A percentile compares a stretch with the other conserved stretches of the same genome.
Conservation (phyloP, 2,888 invertebrate species). For the Eulithis prunata region DNA sequence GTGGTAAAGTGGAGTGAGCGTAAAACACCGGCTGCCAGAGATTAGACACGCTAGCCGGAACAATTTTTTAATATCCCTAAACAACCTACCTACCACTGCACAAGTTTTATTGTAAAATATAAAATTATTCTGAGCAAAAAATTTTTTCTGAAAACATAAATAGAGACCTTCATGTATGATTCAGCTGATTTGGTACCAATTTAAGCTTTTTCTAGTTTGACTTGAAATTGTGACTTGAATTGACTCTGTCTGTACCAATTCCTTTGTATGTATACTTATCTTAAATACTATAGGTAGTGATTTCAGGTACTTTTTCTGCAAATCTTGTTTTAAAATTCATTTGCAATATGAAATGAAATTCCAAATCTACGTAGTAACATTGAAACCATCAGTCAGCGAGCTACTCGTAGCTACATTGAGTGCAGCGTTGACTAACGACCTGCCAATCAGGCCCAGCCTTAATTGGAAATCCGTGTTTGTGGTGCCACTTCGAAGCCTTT, state of each 20-base stretch:
- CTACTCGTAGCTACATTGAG: slow-evolving; percentile 67
- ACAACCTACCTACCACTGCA: slow-evolving; percentile 46
- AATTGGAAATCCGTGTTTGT: slow-evolving; percentile 85
- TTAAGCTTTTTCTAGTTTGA: too few species aligned
- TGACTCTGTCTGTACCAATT: too few species aligned
- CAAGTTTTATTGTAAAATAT: too few species aligned
- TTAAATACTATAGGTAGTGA: too few species aligned
- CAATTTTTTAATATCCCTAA: slow-evolving; percentile 84
- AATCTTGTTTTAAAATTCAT: too few species aligned
- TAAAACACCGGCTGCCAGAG: slow-evolving; percentile 74
- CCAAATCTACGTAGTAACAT: slow-evolving; percentile 27
- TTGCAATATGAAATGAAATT: slow-evolving; percentile 4
- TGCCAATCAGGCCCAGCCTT: slow-evolving; percentile 83
- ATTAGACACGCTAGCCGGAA: slow-evolving; percentile 84
- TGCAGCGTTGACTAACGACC: slow-evolving; percentile 81
- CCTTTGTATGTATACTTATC: too few species aligned
- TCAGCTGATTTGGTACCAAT: too few species aligned
- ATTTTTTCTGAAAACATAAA: too few species aligned
- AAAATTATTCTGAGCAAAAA: too few species aligned
- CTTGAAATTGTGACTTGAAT: too few species aligned
- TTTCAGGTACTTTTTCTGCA: too few species aligned
- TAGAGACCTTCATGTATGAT: too few species aligned
- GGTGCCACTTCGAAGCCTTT: slow-evolving; percentile 75
- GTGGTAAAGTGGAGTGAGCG: slow-evolving; percentile 47
- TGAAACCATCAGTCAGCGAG: slow-evolving; percentile 36